Base-by-base conservation (phyloP, 1,140 invertebrate species). In the Contarinia nasturtii region DNA sequence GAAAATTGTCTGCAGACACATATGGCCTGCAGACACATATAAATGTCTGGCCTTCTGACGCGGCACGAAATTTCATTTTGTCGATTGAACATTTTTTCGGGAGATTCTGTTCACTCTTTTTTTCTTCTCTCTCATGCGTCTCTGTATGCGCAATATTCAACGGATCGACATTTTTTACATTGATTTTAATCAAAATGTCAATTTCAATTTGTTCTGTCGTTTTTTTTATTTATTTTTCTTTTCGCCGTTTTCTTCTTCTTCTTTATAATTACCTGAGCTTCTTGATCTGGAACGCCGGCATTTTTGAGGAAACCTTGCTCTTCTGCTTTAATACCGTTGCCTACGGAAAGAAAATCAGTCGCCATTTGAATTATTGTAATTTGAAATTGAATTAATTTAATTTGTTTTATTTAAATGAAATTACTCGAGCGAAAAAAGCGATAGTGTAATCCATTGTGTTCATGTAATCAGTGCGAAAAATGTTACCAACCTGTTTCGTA, bases 301-400 rank as follows among this genome's bases (percentile, higher is more conserved):
- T 81, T 79, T 59, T 80, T 79, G 51, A 82, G 62, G 53, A 72
- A 76, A 11, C 79, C 80, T 49, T 72, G 64, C 58, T 81, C 79
- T 54, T 77, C 70, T 0, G 72, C 76, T 7, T 64, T 58, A 52
- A 80, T 81, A 19, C 79, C 79, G 56, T 82, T 80, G 17, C 72
- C 77, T 27, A 27, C 3, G 10, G 3, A 5, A 27, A 27, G 27
- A 27, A 10, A 27, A 27, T 5, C 27, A 27, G 10, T 27, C 27
- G 3, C 27, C 27, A 27, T 27, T 27, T 27, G 27, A 27, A 27
- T 27, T 27, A 27, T 27, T 27, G 27, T 10, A 27, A 27, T 27
- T 27, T 27, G 10, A 5, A 10, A 27, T 27, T 5, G 27, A 27
- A 5, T 27, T 27, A 5, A 5, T 41, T 12, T 41, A 5, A 5